Percentiles rank a stretch among this genome's conserved stretches.
Conservation (phyloP, 2,888 invertebrate genomes). For the Pecten maximus region DNA sequence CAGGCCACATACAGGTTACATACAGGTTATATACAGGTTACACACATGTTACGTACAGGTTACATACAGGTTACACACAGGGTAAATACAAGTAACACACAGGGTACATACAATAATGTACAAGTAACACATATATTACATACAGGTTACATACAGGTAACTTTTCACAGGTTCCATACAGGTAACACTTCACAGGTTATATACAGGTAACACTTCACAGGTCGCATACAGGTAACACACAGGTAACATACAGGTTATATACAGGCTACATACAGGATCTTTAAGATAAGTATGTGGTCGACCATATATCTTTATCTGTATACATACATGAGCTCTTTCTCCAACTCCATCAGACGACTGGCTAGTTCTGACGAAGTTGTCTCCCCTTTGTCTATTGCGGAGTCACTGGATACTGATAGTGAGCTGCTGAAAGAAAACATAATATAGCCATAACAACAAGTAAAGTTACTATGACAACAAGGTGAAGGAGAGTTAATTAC, state of each 20-base stretch:
- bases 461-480: not conserved
- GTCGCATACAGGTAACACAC: not conserved
- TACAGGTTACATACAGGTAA: not conserved
- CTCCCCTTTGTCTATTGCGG: constrained; percentile 76
- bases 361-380: constrained; percentile 66
- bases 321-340: constrained; percentile 81
- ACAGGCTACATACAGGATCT: not conserved
- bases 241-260: not conserved
- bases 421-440: constrained; percentile 59
- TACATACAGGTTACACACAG: not conserved
- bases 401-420: constrained; percentile 78
- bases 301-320: too few relatives aligned
- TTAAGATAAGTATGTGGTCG: too few relatives aligned
- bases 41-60: not conserved
- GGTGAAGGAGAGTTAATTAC: too few relatives aligned
- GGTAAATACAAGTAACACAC: not conserved
- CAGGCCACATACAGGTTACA: not conserved
- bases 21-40: not conserved
- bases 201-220: too few relatives aligned
- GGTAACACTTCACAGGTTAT: not conserved
- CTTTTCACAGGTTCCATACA: not conserved
- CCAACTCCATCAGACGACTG: constrained; percentile 76
- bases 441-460: not conserved
- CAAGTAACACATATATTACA: not conserved
- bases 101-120: not conserved